A percentile compares a stretch with the other conserved stretches of the same genome.
These are phyloP conservation scores for Augiades crinisus DNA, from an alignment of 2,888 invertebrate species.

Conservation along the genomic window DNA sequence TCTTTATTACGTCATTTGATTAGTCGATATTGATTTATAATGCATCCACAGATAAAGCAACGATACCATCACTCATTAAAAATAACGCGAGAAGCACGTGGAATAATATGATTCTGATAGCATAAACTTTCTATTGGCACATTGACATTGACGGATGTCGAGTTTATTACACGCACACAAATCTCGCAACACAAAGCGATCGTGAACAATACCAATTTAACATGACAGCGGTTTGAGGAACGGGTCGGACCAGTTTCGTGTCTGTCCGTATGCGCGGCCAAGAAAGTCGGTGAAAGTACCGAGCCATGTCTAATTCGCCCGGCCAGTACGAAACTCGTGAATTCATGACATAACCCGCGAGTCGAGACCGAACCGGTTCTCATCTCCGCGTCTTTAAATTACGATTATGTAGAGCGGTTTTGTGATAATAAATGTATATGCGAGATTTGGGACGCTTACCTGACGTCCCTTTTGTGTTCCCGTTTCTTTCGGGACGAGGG, in stretches of 20 bases:
- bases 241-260: slow-evolving; percentile 55
- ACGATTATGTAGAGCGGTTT: slow-evolving; percentile 47
- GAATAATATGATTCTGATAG: neutral
- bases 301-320: slow-evolving; percentile 60
- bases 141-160: slow-evolving; percentile 49
- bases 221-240: slow-evolving; percentile 58
- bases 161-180: slow-evolving; percentile 39
- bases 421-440: slow-evolving; percentile 56
- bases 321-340: slow-evolving; percentile 63
- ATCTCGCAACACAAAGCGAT: slow-evolving; percentile 46
- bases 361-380: slow-evolving; percentile 62
- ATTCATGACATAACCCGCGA: slow-evolving; percentile 62
- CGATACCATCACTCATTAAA: neutral
- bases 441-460: slow-evolving; percentile 56
- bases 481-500: slow-evolving; percentile 45
- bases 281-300: slow-evolving; percentile 77
- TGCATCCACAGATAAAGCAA: neutral
- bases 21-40: slow-evolving; percentile 1
- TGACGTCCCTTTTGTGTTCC: slow-evolving; percentile 49
- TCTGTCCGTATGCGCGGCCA: slow-evolving; percentile 43
- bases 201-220: slow-evolving; percentile 50
- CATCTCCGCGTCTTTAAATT: slow-evolving; percentile 46
- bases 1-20: slow-evolving; percentile 3
- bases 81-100: neutral
- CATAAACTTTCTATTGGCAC: slow-evolving; percentile 42